Evolutionary conservation across 2,888 invertebrate species (phyloP).

Genomic region (Lycia hirtaria): DNA sequence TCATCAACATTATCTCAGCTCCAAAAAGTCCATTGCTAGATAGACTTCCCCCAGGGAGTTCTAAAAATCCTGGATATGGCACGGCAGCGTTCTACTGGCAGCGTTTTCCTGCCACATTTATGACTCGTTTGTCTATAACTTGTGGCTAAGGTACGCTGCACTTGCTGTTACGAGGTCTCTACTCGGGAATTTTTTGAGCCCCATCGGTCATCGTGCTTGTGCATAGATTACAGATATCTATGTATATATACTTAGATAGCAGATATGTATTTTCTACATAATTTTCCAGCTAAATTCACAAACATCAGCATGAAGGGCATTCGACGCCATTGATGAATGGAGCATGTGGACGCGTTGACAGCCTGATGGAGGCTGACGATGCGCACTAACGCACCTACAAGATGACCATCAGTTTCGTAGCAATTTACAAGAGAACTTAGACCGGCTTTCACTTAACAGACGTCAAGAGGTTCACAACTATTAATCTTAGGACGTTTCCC

Average conservation of each 20-base stretch:
- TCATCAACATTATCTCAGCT: too few relatives aligned
- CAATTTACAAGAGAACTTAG: slow-evolving; percentile 62
- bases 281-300: slow-evolving; percentile 1
- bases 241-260: not conserved
- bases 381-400: slow-evolving; percentile 32
- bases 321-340: slow-evolving; percentile 9
- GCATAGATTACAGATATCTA: not conserved
- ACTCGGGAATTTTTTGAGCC: too few relatives aligned
- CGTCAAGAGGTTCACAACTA: slow-evolving; percentile 68
- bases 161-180: too few relatives aligned
- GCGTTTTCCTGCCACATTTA: too few relatives aligned
- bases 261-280: too few relatives aligned
- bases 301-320: slow-evolving; percentile 29
- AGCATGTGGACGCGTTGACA: slow-evolving; percentile 9
- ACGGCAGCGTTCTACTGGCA: too few relatives aligned
- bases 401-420: slow-evolving; percentile 49
- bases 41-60: too few relatives aligned
- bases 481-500: slow-evolving; percentile 78
- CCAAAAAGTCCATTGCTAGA: too few relatives aligned
- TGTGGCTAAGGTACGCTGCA: too few relatives aligned
- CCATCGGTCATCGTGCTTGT: too few relatives aligned
- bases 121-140: too few relatives aligned
- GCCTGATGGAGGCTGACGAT: slow-evolving; percentile 13
- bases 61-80: too few relatives aligned
- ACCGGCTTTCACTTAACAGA: slow-evolving; percentile 70